A percentile compares a stretch with the other conserved stretches of the same genome.
Conservation (phyloP, 30 jellyfish, hydroid and myxozoan genomes). For the Aurelia sp. region DNA sequence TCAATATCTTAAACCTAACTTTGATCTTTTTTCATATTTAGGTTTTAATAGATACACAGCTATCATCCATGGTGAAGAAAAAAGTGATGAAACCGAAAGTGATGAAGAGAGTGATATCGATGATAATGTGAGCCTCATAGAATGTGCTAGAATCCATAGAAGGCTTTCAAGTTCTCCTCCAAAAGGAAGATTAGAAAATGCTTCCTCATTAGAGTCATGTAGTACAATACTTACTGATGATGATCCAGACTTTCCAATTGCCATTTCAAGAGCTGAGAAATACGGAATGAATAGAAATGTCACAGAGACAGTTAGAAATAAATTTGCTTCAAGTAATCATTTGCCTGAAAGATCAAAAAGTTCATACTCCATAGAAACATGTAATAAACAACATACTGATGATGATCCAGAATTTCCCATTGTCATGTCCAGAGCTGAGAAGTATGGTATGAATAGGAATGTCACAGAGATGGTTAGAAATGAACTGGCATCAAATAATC, state of each 20-base stretch:
- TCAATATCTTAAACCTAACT: too few relatives aligned
- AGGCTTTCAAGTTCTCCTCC: background rate
- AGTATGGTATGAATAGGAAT: constrained; percentile 22
- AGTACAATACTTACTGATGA: background rate
- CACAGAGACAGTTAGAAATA: too few relatives aligned
- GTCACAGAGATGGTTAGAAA: too few relatives aligned
- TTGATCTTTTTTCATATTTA: too few relatives aligned
- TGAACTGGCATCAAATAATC: too few relatives aligned
- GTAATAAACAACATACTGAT: too few relatives aligned
- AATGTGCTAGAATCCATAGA: constrained; percentile 43
- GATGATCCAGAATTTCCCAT: background rate
- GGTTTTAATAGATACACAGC: too few relatives aligned
- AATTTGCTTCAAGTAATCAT: too few relatives aligned
- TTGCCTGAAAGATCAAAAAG: too few relatives aligned
- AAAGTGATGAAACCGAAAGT: constrained; percentile 9
- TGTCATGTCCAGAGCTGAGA: constrained; percentile 13
- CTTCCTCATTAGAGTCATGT: background rate
- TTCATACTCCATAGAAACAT: too few relatives aligned
- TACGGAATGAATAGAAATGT: constrained; percentile 14
- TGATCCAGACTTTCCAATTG: background rate
- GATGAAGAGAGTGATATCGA: constrained; percentile 59
- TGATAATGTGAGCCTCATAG: constrained; percentile 46
- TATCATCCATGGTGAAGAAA: background rate
- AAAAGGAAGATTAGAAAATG: background rate
- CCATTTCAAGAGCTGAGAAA: constrained; percentile 5